Base-by-base conservation (phyloP, 92 coral and sea anemone genomes). In the Siderastrea radians region DNA sequence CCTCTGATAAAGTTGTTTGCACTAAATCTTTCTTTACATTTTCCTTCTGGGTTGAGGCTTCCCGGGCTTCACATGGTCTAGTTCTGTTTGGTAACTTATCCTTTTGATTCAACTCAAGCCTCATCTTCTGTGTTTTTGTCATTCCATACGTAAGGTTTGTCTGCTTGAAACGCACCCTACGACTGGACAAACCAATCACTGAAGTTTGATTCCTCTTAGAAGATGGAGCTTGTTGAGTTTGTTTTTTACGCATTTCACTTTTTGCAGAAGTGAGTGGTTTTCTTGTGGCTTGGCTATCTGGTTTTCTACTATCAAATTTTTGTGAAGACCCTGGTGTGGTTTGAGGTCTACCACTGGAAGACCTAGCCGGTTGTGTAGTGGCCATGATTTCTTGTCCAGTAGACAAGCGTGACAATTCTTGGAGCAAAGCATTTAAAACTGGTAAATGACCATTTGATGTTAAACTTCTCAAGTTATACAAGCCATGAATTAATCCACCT, bases 51-150 rank as follows among this genome's bases (percentile, higher is more conserved):
- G 68, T 44, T 73, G 59, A 59, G 68, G 73, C 68, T 48, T 74
- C 68, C 54, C 65, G 86, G 16, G 77, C 74, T 52, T 78, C 90
- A 87, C 82, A 77, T 2, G 66, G 66, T 84, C 87, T 90, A 2
- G 81, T 76, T 49, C 72, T 78, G 61, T 74, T 76, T 7, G 72
- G 70, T 67, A 51, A 71, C 54, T 63, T 75, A 71, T 82, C 86
- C 79, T 83, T 92, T 75, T 86, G 94, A 61, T 92, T 95, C 88
- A 94, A 64, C 75, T 90, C 94, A 3, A 95, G 90, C 64, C 99
- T 86, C 96, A 98, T 89, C 10, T 84, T 90, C 61, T 98, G 98
- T 53, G 99, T 98, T 78, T 84, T 98, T 7, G 99, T 98, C 92
- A 89, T 95, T 68, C 96, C 96, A 49, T 89, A 94, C 15, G 95